Evolutionary conservation across 2,797 vertebrate species (phyloP), one percentile per base, ranked within the genome.

Genomic region (Malurus splendens): DNA sequence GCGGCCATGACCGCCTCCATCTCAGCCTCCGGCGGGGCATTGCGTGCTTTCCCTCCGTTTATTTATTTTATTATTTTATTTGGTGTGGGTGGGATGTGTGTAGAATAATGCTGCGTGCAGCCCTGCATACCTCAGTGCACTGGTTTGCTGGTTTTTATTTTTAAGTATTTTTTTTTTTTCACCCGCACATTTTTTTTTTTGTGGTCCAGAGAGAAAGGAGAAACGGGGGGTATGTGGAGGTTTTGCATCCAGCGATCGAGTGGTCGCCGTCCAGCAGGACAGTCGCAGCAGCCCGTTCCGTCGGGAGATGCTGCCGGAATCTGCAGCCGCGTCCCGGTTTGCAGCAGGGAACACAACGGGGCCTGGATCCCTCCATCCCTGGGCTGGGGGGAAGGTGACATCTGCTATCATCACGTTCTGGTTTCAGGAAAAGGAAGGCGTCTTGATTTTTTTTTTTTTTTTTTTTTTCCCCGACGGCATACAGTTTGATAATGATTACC

Each of bases 281-380:
- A n/a, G 44, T 48, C 30, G 39, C 52, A 2, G 1, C 24, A 59
- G 50, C 59, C 45, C 25, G 2, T 19, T 38, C 45, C 14, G 5
- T 48, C 62, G 2, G 57, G 45, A 54, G 67, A 32, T 38, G 66
- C 57, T 42, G 54, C 54, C 15, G 30, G 18, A 10, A 6, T 8
- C 45, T 8, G 41, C 4, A 30, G 25, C 66, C 39, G 30, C 45
- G 15, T 55, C 59, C 59, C 32, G 14, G 3, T 47, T 67, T 39
- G 59, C 57, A 12, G 44, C 14, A 18, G 72, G 38, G 38, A 42
- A 0, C 24, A 12, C 67, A 3, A 0, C 2, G 22, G 22, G 55
- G 65, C 52, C 78, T 20, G 28, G 10, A 11, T 55, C 33, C 44
- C 27, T 50, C 32, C 74, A 5, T 32, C 62, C 9, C 25, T 18